A percentile compares a stretch with the other conserved stretches of the same genome.
Evolutionary conservation across 2,797 vertebrate species (phyloP).

Genomic region (Bovichtus variegatus): DNA sequence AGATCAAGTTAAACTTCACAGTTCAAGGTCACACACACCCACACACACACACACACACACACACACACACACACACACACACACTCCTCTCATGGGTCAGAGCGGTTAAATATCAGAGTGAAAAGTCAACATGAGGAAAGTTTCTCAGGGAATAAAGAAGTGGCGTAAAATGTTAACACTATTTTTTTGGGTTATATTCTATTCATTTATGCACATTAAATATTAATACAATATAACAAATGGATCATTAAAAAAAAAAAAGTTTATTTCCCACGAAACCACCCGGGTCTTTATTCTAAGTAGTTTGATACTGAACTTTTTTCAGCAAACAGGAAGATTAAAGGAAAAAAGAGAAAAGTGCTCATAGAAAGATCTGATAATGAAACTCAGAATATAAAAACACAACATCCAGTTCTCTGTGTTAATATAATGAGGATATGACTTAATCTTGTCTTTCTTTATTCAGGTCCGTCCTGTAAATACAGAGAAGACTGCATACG

Average conservation of each 20-base stretch:
- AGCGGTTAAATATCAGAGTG: slow-evolving; percentile 31
- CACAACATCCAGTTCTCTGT: neutral
- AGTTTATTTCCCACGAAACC: neutral
- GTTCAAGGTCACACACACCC: slow-evolving; percentile 22
- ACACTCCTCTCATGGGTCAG: neutral
- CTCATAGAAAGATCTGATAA: neutral
- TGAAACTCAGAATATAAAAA: neutral
- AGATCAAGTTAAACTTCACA: neutral
- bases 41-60: slow-evolving; percentile 7
- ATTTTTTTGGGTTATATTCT: neutral
- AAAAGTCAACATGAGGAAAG: slow-evolving; percentile 6
- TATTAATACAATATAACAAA: neutral
- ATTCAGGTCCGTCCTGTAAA: neutral
- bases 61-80: neutral
- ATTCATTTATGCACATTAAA: neutral
- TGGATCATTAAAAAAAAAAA: neutral
- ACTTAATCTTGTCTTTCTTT: neutral
- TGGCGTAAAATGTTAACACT: neutral
- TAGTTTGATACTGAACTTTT: neutral
- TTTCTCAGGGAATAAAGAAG: slow-evolving; percentile 11
- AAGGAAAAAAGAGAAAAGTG: neutral
- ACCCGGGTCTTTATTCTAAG: neutral
- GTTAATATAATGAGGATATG: neutral
- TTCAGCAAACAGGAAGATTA: neutral
- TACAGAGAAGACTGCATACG: neutral